Evolutionary conservation across 2,888 invertebrate genomes (phyloP), one percentile per base, ranked within the genome.

Genomic region (Lasioglossum marginatum): DNA sequence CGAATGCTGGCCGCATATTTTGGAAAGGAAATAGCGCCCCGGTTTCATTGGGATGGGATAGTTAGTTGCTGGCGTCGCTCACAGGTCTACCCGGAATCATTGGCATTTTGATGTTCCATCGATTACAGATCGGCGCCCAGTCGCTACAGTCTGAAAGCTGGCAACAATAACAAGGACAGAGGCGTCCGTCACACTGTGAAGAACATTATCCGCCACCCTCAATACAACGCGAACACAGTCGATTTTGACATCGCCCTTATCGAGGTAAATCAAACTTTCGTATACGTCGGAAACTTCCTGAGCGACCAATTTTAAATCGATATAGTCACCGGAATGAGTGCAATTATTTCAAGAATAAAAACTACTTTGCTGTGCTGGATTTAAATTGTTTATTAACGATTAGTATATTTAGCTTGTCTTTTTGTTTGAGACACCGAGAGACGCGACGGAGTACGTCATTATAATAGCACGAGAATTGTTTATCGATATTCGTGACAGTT

Each of bases 231-330:
- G 0, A 37, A 45, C 27, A 90, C 88, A 6, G 77, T 90, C 14
- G 95, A 95, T 83, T 93, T 90, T 74, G 95, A 95, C 78, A 90
- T 95, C n/a, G 89, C 89, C 3, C 85, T 91, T 23, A n/a, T 91
- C 19, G 72, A 91, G 83, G 91, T 91, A 81, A 5, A 76, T 57
- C 14, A 4, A 16, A 34, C 4, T 43, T n/a, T 31, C 10, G 4
- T 4, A 23, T 23, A 23, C 8, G 37, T 23, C 16, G 34, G 4
- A 5, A 27, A 60, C 57, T 60, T 60, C 57, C 3, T 12, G 23
- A 12, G 10, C 27, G 19, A 23, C 48, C 6, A 40, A 40, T 40
- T 40, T 8, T 8, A 40, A 40, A 12, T 12, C 40, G 52, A 52
- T 23, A 8, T 23, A 52, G 52, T 52, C 57, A 12, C n/a, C n/a